Evolutionary conservation across 1,140 invertebrate species (phyloP), one percentile per base, ranked within the genome.

Genomic region (Akabosia matsudoensis): DNA sequence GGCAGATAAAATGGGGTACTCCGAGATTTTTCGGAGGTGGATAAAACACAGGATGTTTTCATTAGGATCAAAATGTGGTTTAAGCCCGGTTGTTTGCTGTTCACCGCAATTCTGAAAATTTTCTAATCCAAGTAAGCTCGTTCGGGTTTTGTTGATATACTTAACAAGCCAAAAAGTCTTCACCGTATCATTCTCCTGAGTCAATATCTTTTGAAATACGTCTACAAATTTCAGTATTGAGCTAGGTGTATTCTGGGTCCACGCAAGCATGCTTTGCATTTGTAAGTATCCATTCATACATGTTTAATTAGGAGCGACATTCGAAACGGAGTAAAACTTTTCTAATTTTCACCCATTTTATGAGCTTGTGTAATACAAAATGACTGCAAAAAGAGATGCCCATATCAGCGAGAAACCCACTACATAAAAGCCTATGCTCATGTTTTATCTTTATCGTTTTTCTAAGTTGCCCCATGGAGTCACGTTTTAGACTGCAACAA

Each of bases 381-480:
- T n/a, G n/a, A n/a, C n/a, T n/a, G n/a, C n/a, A n/a, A 67, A 30
- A 10, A 28, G 28, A 30, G 22, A 67, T 30, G 24, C 7, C n/a
- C n/a, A n/a, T 67, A 67, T 67, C 61, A 67, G 24, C n/a, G 31
- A 67, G 61, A 67, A 30, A 31, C 61, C 28, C 28, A 30, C 61
- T 13, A 10, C 24, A 67, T 67, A 67, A 67, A 67, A 67, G 61
- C 31, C 61, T 31, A 67, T 7, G 10, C 31, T 67, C 61, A 30
- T 67, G 61, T 67, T 67, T 67, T 67, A 67, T 67, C 61, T 67
- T 67, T 67, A 67, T 67, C 61, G 28, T 30, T 28, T 67, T 30
- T n/a, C n/a, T 31, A 30, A 7, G 28, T 67, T 10, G 28, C 24
- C 26, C 61, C 28, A 30, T 31, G 61, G 24, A 67, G 61, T 67